Evolutionary conservation across 2,888 invertebrate species (phyloP).

Genomic region (Busseola fusca): DNA sequence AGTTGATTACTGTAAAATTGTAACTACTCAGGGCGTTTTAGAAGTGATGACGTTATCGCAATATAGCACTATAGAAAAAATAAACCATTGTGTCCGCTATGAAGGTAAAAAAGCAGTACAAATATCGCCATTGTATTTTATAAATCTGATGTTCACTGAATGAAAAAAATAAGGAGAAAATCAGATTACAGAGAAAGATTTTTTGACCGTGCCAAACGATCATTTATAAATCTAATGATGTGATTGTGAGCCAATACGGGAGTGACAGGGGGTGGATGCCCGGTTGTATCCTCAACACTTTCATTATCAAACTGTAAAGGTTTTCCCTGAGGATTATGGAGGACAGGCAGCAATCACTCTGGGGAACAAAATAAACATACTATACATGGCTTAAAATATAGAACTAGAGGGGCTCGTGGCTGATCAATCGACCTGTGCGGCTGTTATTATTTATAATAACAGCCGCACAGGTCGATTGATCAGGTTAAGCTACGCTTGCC

Average conservation of each 20-base stretch:
- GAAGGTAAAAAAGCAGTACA: neutral
- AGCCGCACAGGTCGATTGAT: no score
- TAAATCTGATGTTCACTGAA: slow-evolving; percentile 1
- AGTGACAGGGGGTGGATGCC: neutral
- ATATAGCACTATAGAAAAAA: neutral
- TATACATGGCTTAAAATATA: neutral
- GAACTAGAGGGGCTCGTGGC: no score
- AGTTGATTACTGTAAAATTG: slow-evolving; percentile 22
- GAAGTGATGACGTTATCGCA: slow-evolving; percentile 10
- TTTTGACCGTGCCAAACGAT: slow-evolving; percentile 14
- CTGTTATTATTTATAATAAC: no score
- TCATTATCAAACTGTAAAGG: slow-evolving; percentile 13
- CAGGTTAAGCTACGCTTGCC: no score
- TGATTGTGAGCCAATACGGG: slow-evolving; percentile 7
- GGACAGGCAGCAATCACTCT: slow-evolving; percentile 8
- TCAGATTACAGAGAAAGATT: slow-evolving; percentile 8
- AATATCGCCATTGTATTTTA: slow-evolving; percentile 9
- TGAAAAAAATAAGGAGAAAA: neutral
- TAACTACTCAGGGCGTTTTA: slow-evolving; percentile 1
- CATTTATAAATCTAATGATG: slow-evolving; percentile 1
- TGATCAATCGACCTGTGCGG: no score
- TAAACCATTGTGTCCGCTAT: slow-evolving; percentile 11
- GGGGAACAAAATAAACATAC: neutral
- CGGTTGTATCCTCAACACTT: neutral
- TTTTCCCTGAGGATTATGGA: slow-evolving; percentile 4